A percentile compares a stretch with the other conserved stretches of the same genome.
Evolutionary conservation across 2,888 invertebrate genomes (phyloP).

Genomic region (Melangyna quadrimaculata): DNA sequence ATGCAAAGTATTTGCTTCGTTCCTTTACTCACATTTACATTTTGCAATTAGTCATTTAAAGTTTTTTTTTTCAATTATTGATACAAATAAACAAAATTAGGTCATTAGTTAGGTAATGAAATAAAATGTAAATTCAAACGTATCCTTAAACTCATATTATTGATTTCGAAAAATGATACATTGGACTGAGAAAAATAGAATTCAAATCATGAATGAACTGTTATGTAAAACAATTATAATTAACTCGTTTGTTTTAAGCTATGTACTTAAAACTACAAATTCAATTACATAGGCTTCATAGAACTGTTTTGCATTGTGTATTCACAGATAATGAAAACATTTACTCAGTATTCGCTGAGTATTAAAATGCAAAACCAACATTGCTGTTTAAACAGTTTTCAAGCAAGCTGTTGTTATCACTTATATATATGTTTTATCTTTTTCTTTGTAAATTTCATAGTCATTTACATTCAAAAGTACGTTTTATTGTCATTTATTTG

Average conservation of each 20-base stretch:
- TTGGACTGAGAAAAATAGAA: too few species aligned
- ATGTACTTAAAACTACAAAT: background rate
- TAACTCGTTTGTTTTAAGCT: background rate
- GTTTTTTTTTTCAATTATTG: too few species aligned
- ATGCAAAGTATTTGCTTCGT: too few species aligned
- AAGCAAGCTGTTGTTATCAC: background rate
- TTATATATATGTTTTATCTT: background rate
- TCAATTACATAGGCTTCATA: background rate
- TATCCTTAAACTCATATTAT: too few species aligned
- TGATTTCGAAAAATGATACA: background rate
- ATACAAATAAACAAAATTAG: too few species aligned
- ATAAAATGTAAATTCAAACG: too few species aligned
- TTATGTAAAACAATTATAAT: background rate
- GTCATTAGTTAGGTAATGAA: too few species aligned
- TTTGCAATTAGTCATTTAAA: too few species aligned
- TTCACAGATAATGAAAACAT: background rate
- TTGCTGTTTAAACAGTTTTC: background rate
- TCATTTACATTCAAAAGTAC: background rate
- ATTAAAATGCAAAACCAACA: background rate
- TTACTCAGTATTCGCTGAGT: background rate
- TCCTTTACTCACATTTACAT: too few species aligned
- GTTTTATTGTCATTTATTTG: background rate
- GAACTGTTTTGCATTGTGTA: background rate
- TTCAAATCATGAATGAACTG: background rate
- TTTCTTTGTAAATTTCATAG: background rate